A percentile compares a stretch with the other conserved stretches of the same genome.
These are phyloP conservation scores for Akabosia matsudoensis DNA, from an alignment of 1,140 invertebrate genomes.

Conservation along the genomic window DNA sequence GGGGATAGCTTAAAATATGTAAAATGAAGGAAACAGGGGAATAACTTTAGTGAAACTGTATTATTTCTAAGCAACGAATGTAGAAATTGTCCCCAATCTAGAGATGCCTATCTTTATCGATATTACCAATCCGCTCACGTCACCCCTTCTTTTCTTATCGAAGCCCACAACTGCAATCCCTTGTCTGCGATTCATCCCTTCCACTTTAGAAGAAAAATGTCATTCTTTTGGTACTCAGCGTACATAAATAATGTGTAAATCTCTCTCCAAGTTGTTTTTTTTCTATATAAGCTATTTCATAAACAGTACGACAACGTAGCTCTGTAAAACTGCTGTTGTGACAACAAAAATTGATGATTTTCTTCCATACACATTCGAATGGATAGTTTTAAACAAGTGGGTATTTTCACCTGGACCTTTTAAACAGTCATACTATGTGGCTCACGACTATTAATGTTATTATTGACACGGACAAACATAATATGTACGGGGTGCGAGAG, in stretches of 20 bases:
- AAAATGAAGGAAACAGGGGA: neutral
- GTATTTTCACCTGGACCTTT: too few species aligned
- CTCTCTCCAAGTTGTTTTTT: neutral
- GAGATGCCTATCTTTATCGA: slow-evolving; percentile 4
- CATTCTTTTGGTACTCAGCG: neutral
- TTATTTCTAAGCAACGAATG: neutral
- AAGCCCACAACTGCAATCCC: neutral
- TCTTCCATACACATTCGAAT: too few species aligned
- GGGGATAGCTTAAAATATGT: neutral
- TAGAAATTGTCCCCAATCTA: neutral
- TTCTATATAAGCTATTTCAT: neutral
- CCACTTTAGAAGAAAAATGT: slow-evolving; percentile 7
- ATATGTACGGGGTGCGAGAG: too few species aligned
- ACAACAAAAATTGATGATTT: too few species aligned
- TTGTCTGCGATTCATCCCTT: neutral
- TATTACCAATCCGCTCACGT: slow-evolving; percentile 22
- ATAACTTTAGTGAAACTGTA: neutral
- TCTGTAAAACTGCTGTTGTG: too few species aligned
- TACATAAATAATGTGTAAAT: slow-evolving; percentile 2
- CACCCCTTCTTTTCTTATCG: slow-evolving; percentile 1
- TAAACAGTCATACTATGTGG: too few species aligned
- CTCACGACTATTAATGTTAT: too few species aligned
- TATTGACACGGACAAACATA: too few species aligned
- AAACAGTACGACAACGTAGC: neutral
- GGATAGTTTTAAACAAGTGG: too few species aligned